phyloP scores from a whole-genome alignment of 2,113 vertebrate genomes.

The Corythaeola cristata region DNA sequence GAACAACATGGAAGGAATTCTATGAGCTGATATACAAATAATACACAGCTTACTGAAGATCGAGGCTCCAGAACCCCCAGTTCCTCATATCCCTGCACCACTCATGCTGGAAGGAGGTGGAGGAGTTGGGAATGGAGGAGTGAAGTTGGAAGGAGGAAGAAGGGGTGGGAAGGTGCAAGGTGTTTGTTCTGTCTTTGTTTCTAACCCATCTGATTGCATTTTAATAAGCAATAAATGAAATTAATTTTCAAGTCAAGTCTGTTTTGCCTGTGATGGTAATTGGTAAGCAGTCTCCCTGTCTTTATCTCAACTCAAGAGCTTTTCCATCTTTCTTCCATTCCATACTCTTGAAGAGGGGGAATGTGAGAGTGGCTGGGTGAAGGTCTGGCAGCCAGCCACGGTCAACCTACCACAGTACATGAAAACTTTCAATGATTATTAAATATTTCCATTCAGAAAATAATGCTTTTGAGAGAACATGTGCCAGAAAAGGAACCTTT shows the following conservation, averaged over 20 bases:
- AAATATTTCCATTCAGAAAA: neutral
- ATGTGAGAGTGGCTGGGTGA: neutral
- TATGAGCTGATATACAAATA: neutral
- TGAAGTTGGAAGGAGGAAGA: neutral
- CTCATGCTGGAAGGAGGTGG: neutral
- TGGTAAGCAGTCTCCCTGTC: neutral
- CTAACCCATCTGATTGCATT: neutral
- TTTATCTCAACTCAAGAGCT: neutral
- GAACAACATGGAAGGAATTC: neutral
- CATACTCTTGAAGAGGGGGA: neutral
- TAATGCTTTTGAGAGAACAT: neutral
- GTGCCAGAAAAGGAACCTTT: neutral
- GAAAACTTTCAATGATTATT: neutral
- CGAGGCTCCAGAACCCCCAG: too few relatives aligned
- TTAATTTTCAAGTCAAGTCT: neutral
- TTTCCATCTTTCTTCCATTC: neutral
- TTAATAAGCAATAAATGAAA: neutral
- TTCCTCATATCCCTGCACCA: neutral
- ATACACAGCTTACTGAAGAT: neutral
- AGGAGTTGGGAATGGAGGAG: neutral
- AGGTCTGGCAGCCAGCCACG: neutral
- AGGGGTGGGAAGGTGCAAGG: accelerated
- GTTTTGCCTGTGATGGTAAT: neutral
- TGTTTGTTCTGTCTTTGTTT: neutral
- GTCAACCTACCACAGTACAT: neutral